phyloP scores from a whole-genome alignment of 2,888 invertebrate genomes.

The Cheilosia variabilis region DNA sequence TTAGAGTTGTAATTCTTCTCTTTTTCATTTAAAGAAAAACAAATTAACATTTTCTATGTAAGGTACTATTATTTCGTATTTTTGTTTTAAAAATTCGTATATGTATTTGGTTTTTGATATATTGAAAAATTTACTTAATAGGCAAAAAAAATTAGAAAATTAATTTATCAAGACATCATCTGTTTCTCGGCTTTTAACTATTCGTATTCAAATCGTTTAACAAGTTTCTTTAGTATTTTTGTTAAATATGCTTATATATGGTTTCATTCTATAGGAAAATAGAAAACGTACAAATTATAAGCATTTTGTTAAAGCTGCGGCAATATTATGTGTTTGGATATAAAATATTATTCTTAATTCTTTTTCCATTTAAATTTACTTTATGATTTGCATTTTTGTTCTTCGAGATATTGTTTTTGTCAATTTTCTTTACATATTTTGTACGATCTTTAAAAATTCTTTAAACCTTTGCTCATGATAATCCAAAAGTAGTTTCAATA shows the following conservation, averaged over 20 bases:
- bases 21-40: not conserved
- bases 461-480: constrained; percentile 60
- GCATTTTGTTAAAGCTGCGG: constrained; percentile 72
- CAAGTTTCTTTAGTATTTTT: constrained; percentile 28
- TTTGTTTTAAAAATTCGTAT: constrained; percentile 1
- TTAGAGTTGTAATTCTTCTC: constrained; percentile 37
- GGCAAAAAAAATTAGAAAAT: constrained; percentile 30
- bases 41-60: constrained; percentile 46
- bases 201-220: constrained; percentile 46
- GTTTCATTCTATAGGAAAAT: constrained; percentile 47
- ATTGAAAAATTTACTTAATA: constrained; percentile 28
- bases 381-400: constrained; percentile 35
- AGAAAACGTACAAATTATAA: constrained; percentile 64
- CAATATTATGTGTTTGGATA: constrained; percentile 70
- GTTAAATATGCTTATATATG: constrained; percentile 49
- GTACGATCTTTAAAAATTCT: constrained; percentile 67
- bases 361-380: constrained; percentile 35
- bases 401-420: constrained; percentile 38
- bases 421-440: constrained; percentile 62
- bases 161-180: constrained; percentile 3
- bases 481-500: constrained; percentile 56
- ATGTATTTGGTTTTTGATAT: constrained; percentile 4
- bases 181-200: constrained; percentile 53
- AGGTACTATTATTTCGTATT: constrained; percentile 52
- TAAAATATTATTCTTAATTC: constrained; percentile 41